A percentile compares a stretch with the other conserved stretches of the same genome.
Evolutionary conservation across 2,888 invertebrate genomes (phyloP).

Genomic region (Steinernema scapterisci): DNA sequence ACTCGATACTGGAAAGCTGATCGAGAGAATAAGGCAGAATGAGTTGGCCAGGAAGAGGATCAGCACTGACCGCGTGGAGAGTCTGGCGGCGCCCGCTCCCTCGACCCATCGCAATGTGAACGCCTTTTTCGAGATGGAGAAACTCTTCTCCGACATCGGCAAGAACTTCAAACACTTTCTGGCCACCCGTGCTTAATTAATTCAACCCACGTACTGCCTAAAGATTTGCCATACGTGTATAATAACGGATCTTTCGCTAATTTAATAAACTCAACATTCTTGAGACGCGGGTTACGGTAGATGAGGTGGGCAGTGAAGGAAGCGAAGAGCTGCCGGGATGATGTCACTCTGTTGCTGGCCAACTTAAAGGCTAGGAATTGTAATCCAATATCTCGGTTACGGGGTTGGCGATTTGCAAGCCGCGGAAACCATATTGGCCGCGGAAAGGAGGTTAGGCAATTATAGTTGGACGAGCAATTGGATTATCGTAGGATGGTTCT

Average conservation of each 20-base stretch:
- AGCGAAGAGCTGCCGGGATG: no score
- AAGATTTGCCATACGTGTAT: neutral
- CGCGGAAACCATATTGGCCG: no score
- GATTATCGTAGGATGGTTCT: no score
- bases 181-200: neutral
- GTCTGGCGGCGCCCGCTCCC: conserved; percentile 13
- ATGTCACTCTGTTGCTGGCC: no score
- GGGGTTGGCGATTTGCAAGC: no score
- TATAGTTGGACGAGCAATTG: no score
- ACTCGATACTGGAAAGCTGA: neutral
- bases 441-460: no score
- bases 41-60: conserved; percentile 7
- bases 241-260: neutral
- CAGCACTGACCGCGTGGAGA: conserved; percentile 8
- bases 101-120: conserved; percentile 1
- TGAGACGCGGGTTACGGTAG: no score
- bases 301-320: no score
- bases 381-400: no score
- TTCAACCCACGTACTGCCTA: neutral
- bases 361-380: no score
- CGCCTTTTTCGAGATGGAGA: conserved; percentile 19
- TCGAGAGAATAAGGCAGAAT: conserved; percentile 15
- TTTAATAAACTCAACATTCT: no score
- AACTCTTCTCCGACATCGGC: conserved; percentile 27
- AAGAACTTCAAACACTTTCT: conserved; percentile 16